Evolutionary conservation across 2,888 invertebrate genomes (phyloP).

Genomic region (Cheilosia soror): DNA sequence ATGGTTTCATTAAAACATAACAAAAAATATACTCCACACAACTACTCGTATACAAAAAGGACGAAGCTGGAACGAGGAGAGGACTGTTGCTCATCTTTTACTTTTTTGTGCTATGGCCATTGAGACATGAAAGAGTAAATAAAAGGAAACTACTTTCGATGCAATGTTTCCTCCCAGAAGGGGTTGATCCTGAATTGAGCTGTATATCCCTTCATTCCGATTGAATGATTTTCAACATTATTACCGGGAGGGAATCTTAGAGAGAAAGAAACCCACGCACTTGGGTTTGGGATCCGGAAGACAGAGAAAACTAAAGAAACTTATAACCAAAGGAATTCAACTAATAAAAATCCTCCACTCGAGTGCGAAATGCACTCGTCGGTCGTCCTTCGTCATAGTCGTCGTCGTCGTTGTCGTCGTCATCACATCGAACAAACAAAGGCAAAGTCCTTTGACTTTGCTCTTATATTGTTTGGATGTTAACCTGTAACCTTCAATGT

Average conservation of each 20-base stretch:
- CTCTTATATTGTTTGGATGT: constrained; percentile 47
- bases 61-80: not conserved
- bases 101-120: constrained; percentile 3
- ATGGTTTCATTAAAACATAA: constrained; percentile 65
- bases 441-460: constrained; percentile 32
- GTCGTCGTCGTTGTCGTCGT: constrained; percentile 9
- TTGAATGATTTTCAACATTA: constrained; percentile 70
- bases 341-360: constrained; percentile 84
- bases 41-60: not conserved
- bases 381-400: constrained; percentile 11
- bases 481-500: constrained; percentile 34
- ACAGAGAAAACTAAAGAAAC: constrained; percentile 7
- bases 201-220: constrained; percentile 67
- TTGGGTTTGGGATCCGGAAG: too few relatives aligned
- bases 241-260: constrained; percentile 32
- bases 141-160: constrained; percentile 30
- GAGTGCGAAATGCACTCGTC: constrained; percentile 81
- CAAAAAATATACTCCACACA: constrained; percentile 12
- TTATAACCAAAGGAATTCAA: constrained; percentile 82
- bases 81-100: constrained; percentile 29
- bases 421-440: constrained; percentile 58
- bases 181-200: constrained; percentile 35
- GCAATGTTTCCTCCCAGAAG: not conserved
- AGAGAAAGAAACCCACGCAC: constrained; percentile 9
- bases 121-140: constrained; percentile 53